Conservation (phyloP, 2,113 vertebrate genomes). For the Calyptommatus sinebrachiatus region DNA sequence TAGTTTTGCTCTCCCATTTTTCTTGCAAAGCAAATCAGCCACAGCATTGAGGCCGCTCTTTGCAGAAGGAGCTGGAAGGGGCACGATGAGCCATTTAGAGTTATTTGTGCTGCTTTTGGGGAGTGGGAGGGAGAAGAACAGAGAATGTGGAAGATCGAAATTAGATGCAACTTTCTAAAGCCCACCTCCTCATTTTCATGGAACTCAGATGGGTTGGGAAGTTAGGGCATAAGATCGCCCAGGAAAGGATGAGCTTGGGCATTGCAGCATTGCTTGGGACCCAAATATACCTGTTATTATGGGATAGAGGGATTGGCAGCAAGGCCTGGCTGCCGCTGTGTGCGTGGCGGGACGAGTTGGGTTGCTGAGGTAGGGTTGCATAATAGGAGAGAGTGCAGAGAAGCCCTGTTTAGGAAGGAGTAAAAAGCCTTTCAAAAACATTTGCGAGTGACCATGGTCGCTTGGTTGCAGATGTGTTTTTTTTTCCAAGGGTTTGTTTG, state of each 20-base stretch:
- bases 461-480: not conserved
- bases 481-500: too few relatives aligned
- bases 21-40: not conserved
- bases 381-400: constrained; percentile 4
- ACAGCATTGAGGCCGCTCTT: not conserved
- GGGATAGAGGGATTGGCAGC: constrained; percentile 47
- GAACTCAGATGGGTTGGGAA: not conserved
- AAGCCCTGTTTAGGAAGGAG: too few relatives aligned
- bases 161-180: not conserved
- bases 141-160: too few relatives aligned
- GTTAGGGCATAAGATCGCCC: not conserved
- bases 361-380: constrained; percentile 7
- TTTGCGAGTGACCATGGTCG: too few relatives aligned
- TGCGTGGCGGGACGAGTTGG: not conserved
- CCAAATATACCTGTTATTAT: not conserved
- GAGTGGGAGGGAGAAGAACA: too few relatives aligned
- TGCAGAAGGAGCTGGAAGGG: not conserved
- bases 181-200: not conserved
- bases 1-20: not conserved
- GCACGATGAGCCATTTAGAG: not conserved
- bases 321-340: constrained; percentile 8
- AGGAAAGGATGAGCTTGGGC: not conserved
- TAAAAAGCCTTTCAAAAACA: too few relatives aligned
- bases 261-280: not conserved
- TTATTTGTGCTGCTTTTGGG: not conserved